Base-by-base conservation (phyloP, 2,113 vertebrate genomes). In the Sylvia atricapilla region DNA sequence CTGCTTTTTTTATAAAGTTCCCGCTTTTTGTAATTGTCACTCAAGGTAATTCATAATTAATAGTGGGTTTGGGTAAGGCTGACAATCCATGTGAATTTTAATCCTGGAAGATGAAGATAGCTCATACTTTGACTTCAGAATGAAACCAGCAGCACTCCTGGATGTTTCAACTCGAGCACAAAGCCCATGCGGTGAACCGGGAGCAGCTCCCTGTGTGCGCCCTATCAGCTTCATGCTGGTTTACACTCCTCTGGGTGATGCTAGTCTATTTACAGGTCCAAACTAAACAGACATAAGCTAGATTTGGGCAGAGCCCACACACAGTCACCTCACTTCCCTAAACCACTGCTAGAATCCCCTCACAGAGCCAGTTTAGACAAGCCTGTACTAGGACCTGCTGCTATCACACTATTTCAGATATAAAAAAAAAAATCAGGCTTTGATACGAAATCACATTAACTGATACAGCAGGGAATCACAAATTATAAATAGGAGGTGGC, bases 401-500 rank as follows among this genome's bases (percentile, higher is more conserved):
- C 66, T 63, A 11, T 25, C 0, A 0, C 41, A 50, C 1, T 4
- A 30, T 62, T 93, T 59, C 81, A 90, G 72, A 74, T 6, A 30
- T 35, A 63, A 82, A 64, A 90, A 77, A 90, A 77, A 60, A 16
- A 78, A 69, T 18, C 43, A 80, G 96, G 78, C 79, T 93, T 39
- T 50, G 74, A 17, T 80, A 69, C 0, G 0, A 79, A 95, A 94
- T 10, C 0, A 0, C 44, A 80, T 73, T 46, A 85, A 78, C 73
- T 69, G 78, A 76, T 67, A 75, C 18, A 70, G 81, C 1, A 22
- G 66, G 68, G 77, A 95, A 93, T 41, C 77, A n/a, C 43, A 67
- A 55, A 78, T 96, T 96, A 96, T 86, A 95, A 96, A 95, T 89
- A 97, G 93, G 95, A 95, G 73, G 58, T 53, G 74, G 86, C 84